Base-by-base conservation (phyloP, 2,113 vertebrate species). In the Rhinogobius similis region DNA sequence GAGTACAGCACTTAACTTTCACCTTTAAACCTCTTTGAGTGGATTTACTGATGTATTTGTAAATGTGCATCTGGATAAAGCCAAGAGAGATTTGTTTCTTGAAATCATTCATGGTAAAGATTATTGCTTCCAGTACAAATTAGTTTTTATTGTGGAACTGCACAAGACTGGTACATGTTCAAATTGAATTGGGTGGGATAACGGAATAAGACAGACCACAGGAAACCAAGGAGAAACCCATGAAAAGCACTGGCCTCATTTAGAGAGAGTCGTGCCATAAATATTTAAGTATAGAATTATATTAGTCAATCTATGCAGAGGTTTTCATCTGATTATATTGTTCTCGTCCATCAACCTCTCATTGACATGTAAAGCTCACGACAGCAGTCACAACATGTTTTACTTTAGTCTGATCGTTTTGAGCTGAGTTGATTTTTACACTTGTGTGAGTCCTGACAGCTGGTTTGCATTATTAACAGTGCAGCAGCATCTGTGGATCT, bases 381-480 rank as follows among this genome's bases (percentile, higher is more conserved):
- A 44, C 38, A 23, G 38, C 21, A 13, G 38, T 38, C 43, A 67
- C 39, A 48, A 61, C 62, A 8, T 53, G 55, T 63, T 65, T 70
- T 21, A n/a, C 13, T 27, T 63, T 67, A 64, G 43, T 67, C 72
- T 68, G 55, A 68, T 48, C 18, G 10, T 29, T 52, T 24, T 26
- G 44, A 77, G 72, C 68, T 59, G 20, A 63, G 70, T 76, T 82
- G 81, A 74, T 72, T 75, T 82, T 78, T 74, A 82, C 78, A 75
- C 68, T 43, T 56, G 43, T 62, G 52, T 64, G 72, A 76, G 67
- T 48, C 68, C 71, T 76, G 88, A 87, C 85, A 87, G 84, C 86
- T 90, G 89, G 78, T 84, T 70, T 82, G 69, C 79, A 88, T 90
- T 88, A 86, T 88, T 86, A 85, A 86, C 73, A 36, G 72, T 74